These are phyloP conservation scores for Oscheius sp. DNA, from an alignment of 2,888 invertebrate genomes.

Conservation along the genomic window DNA sequence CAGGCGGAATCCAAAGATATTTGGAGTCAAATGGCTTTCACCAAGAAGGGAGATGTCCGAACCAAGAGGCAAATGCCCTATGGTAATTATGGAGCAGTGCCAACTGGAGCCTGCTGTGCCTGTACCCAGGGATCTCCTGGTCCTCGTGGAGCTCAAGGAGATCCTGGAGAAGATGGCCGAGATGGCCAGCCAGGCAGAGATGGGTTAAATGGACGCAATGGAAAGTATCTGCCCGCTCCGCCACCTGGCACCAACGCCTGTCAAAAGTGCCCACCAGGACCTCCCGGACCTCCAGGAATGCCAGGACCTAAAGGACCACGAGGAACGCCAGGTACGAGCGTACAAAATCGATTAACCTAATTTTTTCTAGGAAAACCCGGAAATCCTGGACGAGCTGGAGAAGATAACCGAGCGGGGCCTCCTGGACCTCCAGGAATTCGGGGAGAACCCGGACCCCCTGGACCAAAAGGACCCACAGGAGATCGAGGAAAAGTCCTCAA, in stretches of 20 bases:
- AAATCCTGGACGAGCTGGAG: slow-evolving; percentile 56
- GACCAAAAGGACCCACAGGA: slow-evolving; percentile 63
- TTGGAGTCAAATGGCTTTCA: slow-evolving; percentile 69
- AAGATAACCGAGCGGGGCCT: slow-evolving; percentile 69
- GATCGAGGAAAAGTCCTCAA: slow-evolving; percentile 59
- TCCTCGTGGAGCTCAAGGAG: slow-evolving; percentile 62
- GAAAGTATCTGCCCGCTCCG: slow-evolving; percentile 63
- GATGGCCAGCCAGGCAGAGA: slow-evolving; percentile 47
- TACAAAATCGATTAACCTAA: not conserved
- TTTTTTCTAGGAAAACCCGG: slow-evolving; percentile 45
- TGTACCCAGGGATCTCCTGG: slow-evolving; percentile 70
- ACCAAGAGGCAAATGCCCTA: slow-evolving; percentile 54
- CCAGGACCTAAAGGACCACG: slow-evolving; percentile 61
- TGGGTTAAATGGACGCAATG: slow-evolving; percentile 54
- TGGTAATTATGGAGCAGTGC: slow-evolving; percentile 51
- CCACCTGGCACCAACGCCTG: slow-evolving; percentile 59
- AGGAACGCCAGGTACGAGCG: slow-evolving; percentile 59
- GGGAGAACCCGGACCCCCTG: slow-evolving; percentile 62
- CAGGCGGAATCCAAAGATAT: slow-evolving; percentile 70
- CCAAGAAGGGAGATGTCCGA: slow-evolving; percentile 38
- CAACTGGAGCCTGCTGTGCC: slow-evolving; percentile 60
- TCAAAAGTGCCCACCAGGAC: slow-evolving; percentile 65
- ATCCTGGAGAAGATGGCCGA: slow-evolving; percentile 50
- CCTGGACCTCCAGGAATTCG: slow-evolving; percentile 69
- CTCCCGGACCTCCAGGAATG: slow-evolving; percentile 67